Evolutionary conservation across 2,888 invertebrate genomes (phyloP), one percentile per base, ranked within the genome.

Genomic region (Cheilosia urbana): DNA sequence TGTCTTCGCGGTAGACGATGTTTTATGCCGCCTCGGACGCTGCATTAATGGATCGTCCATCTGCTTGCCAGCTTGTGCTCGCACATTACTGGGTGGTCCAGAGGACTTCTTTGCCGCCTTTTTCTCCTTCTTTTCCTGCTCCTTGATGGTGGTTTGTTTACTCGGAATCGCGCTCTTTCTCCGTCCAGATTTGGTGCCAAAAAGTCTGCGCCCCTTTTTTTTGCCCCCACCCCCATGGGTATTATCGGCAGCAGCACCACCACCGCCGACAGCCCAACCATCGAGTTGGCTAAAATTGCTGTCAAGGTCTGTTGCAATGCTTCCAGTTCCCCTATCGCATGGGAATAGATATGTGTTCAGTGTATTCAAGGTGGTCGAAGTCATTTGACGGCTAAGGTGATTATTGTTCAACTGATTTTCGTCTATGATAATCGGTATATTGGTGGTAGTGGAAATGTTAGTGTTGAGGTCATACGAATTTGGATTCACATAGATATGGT

Each of bases 271-370:
- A 6, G 89, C 89, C 73, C 90, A 91, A 27, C 90, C 92, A 11
- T 91, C 91, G 90, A 92, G 91, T 79, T 91, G 91, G 72, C 92
- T 91, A 55, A 91, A 91, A 53, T 91, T 91, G 88, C 91, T 91
- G 80, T 91, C 92, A 72, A 91, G 88, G 71, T 91, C 91, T 77
- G 90, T 91, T 65, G 91, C 91, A 80, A 88, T 88, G 87, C 90
- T 91, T 85, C 90, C 91, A 42, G 89, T 89, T 84, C 89, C 89
- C 62, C 88, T 89, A n/a, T 90, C 89, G 62, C 90, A 90, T 49
- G 92, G 91, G 76, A 91, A 91, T 13, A 91, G 91, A 91, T 91
- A 91, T 91, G 91, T 91, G 85, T 91, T 91, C 27, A 91, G 88
- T 24, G 91, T 91, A 88, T 91, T 91, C 72, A 91, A 84, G 40